A percentile compares a stretch with the other conserved stretches of the same genome.
These are phyloP conservation scores for Eilema sororculum DNA, from an alignment of 2,888 invertebrate genomes.

Conservation along the genomic window DNA sequence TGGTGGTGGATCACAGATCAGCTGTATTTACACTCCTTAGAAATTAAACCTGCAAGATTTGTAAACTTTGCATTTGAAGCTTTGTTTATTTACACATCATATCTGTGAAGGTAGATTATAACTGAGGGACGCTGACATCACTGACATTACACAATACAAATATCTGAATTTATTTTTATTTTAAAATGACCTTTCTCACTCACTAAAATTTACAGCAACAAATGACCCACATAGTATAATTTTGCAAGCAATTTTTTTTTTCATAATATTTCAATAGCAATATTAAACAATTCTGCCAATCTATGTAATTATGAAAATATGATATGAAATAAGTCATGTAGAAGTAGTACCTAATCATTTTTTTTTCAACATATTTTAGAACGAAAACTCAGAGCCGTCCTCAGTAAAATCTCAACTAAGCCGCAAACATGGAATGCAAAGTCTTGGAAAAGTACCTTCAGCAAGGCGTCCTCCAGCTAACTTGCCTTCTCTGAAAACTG, in stretches of 20 bases:
- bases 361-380: slow-evolving; percentile 31
- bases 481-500: slow-evolving; percentile 99
- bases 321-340: slow-evolving; percentile 26
- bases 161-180: neutral
- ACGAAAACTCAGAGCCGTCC: slow-evolving; percentile 92
- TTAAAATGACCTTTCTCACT: neutral
- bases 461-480: slow-evolving; percentile 99
- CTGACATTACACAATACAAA: neutral
- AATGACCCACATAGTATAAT: neutral
- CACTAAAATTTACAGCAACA: neutral
- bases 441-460: slow-evolving; percentile 99
- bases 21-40: slow-evolving; percentile 4
- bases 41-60: neutral
- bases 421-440: slow-evolving; percentile 99
- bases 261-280: neutral
- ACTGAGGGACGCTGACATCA: slow-evolving; percentile 5
- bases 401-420: slow-evolving; percentile 95
- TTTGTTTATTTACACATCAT: neutral
- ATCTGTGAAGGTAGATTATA: slow-evolving; percentile 11
- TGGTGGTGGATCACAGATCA: neutral
- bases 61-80: neutral
- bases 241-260: neutral
- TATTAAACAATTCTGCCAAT: neutral
- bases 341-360: slow-evolving; percentile 8
- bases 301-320: neutral